Conservation (phyloP, 92 coral and sea anemone genomes). For the Phenganax stokvisi region DNA sequence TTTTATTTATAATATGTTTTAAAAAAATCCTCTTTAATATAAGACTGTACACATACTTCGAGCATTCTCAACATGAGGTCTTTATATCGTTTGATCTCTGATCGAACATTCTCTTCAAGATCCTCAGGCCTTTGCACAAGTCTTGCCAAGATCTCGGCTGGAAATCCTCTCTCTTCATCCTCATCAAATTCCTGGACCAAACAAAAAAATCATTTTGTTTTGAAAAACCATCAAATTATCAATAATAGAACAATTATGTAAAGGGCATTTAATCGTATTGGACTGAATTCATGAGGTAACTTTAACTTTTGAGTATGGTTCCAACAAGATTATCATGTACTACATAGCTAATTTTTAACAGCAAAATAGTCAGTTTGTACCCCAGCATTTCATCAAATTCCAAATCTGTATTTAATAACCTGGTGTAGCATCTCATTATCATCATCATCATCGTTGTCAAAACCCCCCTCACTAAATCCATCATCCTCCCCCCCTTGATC, state of each 20-base stretch:
- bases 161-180: constrained; percentile 78
- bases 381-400: too few species aligned
- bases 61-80: constrained; percentile 84
- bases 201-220: neutral
- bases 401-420: constrained; percentile 7
- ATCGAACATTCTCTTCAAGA: constrained; percentile 69
- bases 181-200: constrained; percentile 47
- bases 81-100: constrained; percentile 69
- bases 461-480: constrained; percentile 48
- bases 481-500: constrained; percentile 70
- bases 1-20: neutral
- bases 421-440: constrained; percentile 24
- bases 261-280: too few species aligned
- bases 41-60: constrained; percentile 55
- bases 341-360: too few species aligned
- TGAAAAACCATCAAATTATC: neutral
- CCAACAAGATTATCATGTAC: too few species aligned
- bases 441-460: constrained; percentile 56
- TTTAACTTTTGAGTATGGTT: too few species aligned
- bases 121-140: constrained; percentile 90
- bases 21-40: neutral
- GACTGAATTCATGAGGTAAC: too few species aligned
- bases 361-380: too few species aligned
- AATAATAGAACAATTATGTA: neutral
- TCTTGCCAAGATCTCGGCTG: constrained; percentile 70